Evolutionary conservation across 2,888 invertebrate species (phyloP).

Genomic region (Craniophora ligustri): DNA sequence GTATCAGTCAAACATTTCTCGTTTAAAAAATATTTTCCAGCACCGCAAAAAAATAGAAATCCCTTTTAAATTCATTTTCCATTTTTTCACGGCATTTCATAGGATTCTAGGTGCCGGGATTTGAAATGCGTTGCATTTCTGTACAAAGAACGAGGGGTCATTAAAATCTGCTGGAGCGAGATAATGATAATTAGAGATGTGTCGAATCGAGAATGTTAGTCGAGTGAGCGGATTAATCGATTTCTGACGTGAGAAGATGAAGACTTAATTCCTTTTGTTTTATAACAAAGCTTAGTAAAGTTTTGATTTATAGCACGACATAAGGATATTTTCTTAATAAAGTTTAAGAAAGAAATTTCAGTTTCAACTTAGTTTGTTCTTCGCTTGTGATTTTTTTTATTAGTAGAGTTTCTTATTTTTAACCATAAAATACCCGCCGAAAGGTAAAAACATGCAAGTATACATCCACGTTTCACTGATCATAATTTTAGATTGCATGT

Average conservation of each 20-base stretch:
- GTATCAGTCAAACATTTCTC: not conserved
- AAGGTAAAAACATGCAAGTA: no score
- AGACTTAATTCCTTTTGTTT: no score
- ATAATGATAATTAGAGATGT: conserved; percentile 56
- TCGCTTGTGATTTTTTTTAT: no score
- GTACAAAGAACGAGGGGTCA: conserved; percentile 50
- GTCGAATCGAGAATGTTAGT: conserved; percentile 14
- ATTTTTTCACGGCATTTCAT: conserved; percentile 44
- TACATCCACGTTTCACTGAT: no score
- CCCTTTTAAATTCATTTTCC: conserved; percentile 29
- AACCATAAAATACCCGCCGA: no score
- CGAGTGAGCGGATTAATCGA: conserved; percentile 33
- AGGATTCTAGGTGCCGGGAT: conserved; percentile 40
- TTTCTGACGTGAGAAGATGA: not conserved
- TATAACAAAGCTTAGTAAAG: no score
- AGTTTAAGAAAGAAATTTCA: no score
- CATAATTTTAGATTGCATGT: no score
- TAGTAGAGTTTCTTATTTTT: no score
- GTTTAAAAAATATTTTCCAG: not conserved
- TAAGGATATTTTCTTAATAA: no score
- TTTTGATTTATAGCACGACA: no score
- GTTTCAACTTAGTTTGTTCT: no score
- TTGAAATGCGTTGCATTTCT: conserved; percentile 54
- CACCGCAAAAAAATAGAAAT: conserved; percentile 2
- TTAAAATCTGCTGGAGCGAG: conserved; percentile 55